Conservation (phyloP, 1,140 invertebrate species). For the honey bee (Apis mellifera) region DNA sequence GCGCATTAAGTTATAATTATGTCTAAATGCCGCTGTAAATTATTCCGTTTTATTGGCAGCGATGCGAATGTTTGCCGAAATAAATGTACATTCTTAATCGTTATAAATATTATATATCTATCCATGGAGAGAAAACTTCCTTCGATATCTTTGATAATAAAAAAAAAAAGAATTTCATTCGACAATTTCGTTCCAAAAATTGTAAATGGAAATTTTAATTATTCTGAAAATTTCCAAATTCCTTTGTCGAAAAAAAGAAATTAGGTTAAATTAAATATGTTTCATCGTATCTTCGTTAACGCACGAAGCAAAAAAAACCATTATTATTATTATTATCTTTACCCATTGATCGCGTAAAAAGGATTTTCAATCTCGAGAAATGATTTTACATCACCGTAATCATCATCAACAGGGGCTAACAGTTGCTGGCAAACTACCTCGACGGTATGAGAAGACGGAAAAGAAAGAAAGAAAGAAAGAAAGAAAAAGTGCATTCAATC, state of each 20-base stretch:
- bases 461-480: too few relatives aligned
- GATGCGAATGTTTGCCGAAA: conserved; percentile 42
- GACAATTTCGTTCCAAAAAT: too few relatives aligned
- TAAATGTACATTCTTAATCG: conserved; percentile 2
- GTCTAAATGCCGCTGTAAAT: conserved; percentile 44
- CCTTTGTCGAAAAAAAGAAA: too few relatives aligned
- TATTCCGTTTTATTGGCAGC: conserved; percentile 40
- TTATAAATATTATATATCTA: background rate
- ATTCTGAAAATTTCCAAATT: too few relatives aligned
- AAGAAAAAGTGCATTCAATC: conserved; percentile 7
- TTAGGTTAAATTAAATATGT: too few relatives aligned
- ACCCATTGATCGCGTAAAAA: conserved; percentile 16
- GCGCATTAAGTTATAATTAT: conserved; percentile 46
- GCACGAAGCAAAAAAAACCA: background rate
- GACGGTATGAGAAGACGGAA: background rate
- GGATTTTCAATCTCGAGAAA: conserved; percentile 25
- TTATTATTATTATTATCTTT: background rate
- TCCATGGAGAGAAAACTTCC: too few relatives aligned
- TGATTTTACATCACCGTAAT: conserved; percentile 22
- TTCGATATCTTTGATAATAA: too few relatives aligned
- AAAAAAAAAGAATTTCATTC: too few relatives aligned
- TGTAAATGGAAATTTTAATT: too few relatives aligned
- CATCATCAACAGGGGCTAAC: conserved; percentile 28
- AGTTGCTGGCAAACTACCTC: conserved; percentile 3
- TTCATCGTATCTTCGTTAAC: background rate